Conservation (phyloP, 2,888 invertebrate genomes). For the Lithophane semibrunnea region DNA sequence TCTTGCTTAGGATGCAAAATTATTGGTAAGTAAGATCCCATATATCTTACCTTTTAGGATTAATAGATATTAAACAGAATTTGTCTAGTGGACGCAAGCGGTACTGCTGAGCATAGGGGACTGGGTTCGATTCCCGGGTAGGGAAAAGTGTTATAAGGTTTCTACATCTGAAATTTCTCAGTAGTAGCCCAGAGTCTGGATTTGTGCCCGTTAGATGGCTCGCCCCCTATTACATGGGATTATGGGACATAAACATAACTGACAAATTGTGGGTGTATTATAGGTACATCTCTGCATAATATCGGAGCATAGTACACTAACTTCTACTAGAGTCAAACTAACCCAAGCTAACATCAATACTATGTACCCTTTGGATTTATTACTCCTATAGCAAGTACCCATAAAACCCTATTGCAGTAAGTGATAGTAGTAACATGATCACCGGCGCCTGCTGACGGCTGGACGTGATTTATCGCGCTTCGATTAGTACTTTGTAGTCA, state of each 20-base stretch:
- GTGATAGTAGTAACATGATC: constrained; percentile 37
- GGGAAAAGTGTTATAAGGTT: background rate
- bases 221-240: background rate
- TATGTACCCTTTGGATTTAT: background rate
- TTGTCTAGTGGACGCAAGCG: background rate
- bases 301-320: background rate
- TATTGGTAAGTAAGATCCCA: constrained; percentile 1
- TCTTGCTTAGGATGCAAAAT: constrained; percentile 41
- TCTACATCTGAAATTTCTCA: background rate
- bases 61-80: background rate
- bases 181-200: background rate
- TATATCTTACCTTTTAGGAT: background rate
- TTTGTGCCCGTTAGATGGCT: background rate
- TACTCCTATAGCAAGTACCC: background rate
- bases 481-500: constrained; percentile 3
- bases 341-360: background rate
- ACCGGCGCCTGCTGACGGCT: background rate
- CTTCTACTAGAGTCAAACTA: no score
- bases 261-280: background rate
- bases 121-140: background rate
- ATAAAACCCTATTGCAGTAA: background rate
- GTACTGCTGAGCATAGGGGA: fast-evolving
- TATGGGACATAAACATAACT: background rate
- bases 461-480: constrained; percentile 24
- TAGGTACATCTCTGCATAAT: background rate